These are phyloP conservation scores for Saguinus midas DNA, from an alignment of 2,113 vertebrate species.

Conservation along the genomic window DNA sequence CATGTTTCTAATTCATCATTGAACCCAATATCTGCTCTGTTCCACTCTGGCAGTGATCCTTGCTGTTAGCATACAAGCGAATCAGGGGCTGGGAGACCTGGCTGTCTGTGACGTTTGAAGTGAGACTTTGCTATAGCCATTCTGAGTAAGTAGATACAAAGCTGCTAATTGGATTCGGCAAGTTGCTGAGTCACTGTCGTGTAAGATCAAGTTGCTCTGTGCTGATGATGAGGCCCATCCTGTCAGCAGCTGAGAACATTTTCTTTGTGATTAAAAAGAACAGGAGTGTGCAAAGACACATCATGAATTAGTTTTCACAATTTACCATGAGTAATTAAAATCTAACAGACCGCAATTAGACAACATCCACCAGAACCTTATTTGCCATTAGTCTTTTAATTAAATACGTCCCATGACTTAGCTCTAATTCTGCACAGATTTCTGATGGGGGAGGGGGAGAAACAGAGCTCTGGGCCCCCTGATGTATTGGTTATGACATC, in stretches of 20 bases:
- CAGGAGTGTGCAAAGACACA: conserved; percentile 7
- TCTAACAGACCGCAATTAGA: conserved; percentile 54
- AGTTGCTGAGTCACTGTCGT: conserved; percentile 81
- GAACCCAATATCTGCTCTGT: not conserved
- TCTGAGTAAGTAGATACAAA: conserved; percentile 72
- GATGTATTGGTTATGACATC: conserved; percentile 43
- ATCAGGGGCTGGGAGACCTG: not conserved
- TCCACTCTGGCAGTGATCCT: not conserved
- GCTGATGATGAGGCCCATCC: conserved; percentile 61
- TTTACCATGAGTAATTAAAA: conserved; percentile 68
- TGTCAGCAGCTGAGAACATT: conserved; percentile 66
- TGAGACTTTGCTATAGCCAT: not conserved
- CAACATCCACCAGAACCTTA: conserved; percentile 54
- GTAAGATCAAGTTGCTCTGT: conserved; percentile 65
- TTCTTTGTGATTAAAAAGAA: conserved; percentile 67
- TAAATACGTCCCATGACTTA: conserved; percentile 54
- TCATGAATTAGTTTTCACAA: conserved; percentile 35
- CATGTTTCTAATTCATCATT: not conserved
- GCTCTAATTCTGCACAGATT: conserved; percentile 61
- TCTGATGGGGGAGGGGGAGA: conserved; percentile 33
- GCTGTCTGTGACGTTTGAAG: not conserved
- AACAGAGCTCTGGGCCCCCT: not conserved
- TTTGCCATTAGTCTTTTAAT: conserved; percentile 73
- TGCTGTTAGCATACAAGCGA: not conserved
- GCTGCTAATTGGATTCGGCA: conserved; percentile 80